phyloP scores from a whole-genome alignment of 2,113 vertebrate genomes.

The Leucosticte australis region DNA sequence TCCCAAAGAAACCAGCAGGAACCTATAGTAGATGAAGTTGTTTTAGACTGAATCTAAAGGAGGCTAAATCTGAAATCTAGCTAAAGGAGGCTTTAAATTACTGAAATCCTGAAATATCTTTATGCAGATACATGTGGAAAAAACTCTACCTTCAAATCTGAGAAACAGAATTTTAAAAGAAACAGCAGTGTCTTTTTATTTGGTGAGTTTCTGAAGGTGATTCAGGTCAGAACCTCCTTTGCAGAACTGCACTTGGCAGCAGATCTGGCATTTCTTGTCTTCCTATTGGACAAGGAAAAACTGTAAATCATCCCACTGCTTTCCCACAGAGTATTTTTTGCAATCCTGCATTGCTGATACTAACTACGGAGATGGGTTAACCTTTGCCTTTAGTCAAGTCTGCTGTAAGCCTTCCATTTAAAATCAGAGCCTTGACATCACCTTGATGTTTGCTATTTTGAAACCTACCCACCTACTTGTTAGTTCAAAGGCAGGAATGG shows the following conservation, averaged over 20 bases:
- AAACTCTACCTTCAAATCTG: neutral
- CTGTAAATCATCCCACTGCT: constrained; percentile 30
- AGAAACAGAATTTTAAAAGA: neutral
- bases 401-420: neutral
- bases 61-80: neutral
- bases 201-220: neutral
- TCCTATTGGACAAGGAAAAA: neutral
- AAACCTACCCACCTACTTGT: neutral
- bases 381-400: constrained; percentile 1
- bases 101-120: neutral
- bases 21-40: neutral
- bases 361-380: neutral
- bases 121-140: neutral
- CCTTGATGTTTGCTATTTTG: neutral
- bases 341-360: neutral
- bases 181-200: neutral
- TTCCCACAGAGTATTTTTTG: constrained; percentile 44
- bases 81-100: neutral
- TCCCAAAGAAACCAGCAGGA: neutral
- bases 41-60: neutral
- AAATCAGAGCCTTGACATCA: neutral
- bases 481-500: neutral
- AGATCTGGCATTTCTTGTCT: neutral
- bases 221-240: neutral
- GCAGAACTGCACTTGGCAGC: constrained; percentile 8